phyloP scores from a whole-genome alignment of 2,113 vertebrate species.

The Acinonyx jubatus region DNA sequence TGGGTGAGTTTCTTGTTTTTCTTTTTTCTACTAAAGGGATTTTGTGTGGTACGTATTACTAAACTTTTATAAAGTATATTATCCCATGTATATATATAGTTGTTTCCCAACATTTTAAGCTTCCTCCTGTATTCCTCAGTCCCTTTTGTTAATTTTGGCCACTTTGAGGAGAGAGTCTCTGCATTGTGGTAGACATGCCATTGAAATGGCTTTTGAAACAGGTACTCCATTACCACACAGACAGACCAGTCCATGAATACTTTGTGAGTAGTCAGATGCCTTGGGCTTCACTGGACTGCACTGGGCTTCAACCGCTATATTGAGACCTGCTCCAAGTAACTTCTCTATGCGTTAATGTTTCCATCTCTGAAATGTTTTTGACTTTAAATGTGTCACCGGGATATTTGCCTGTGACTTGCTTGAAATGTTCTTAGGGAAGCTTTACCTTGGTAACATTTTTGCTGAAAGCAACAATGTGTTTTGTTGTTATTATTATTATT shows the following conservation, averaged over 20 bases:
- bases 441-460: neutral
- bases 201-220: neutral
- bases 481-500: neutral
- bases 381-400: neutral
- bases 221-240: neutral
- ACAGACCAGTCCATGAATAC: neutral
- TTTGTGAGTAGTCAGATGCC: neutral
- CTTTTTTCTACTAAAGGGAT: constrained; percentile 26
- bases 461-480: neutral
- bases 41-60: neutral
- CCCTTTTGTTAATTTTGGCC: neutral
- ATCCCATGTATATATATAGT: neutral
- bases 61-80: neutral
- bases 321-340: neutral
- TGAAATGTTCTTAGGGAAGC: neutral
- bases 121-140: neutral
- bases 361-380: neutral
- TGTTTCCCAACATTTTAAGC: constrained; percentile 30
- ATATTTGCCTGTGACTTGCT: neutral
- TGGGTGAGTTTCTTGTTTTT: neutral
- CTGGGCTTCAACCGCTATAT: neutral
- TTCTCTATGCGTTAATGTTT: neutral
- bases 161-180: neutral
- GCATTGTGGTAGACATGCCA: accelerated
- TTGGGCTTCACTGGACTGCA: neutral